Percentiles rank a stretch among this genome's conserved stretches.
Conservation (phyloP, 1,140 invertebrate species). For the Onthophagus taurus region DNA sequence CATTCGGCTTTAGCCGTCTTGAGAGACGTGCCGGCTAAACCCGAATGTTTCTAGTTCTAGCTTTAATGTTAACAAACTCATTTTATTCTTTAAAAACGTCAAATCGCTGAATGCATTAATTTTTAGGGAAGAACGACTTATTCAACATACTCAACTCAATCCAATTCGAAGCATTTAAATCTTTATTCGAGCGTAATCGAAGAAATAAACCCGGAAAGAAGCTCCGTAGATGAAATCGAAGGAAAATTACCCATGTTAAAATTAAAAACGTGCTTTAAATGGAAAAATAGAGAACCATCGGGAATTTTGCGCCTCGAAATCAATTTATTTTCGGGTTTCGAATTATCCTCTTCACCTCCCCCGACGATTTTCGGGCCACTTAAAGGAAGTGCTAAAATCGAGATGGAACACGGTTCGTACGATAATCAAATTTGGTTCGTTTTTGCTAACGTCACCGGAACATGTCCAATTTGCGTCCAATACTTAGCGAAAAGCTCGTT, state of each 20-base stretch:
- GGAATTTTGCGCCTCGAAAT: conserved; percentile 50
- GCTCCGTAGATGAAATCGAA: conserved; percentile 50
- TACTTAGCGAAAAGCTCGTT: conserved; percentile 46
- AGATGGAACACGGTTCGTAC: conserved; percentile 46
- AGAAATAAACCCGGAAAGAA: conserved; percentile 47
- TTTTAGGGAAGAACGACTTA: conserved; percentile 46
- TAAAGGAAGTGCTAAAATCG: conserved; percentile 42
- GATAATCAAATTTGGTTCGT: conserved; percentile 53
- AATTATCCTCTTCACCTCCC: conserved; percentile 36
- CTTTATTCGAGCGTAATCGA: conserved; percentile 49
- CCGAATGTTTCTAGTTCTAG: no score
- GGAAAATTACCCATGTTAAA: conserved; percentile 49
- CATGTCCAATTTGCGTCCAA: conserved; percentile 49
- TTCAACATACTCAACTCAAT: conserved; percentile 47
- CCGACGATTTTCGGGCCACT: conserved; percentile 39
- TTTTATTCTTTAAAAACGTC: background rate
- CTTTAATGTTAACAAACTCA: no score
- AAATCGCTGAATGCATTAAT: background rate
- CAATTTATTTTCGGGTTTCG: conserved; percentile 53
- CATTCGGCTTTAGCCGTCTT: no score
- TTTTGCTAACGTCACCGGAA: conserved; percentile 49
- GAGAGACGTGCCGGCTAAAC: no score
- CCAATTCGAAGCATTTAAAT: conserved; percentile 44
- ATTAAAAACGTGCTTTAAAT: conserved; percentile 52
- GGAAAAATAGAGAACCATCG: conserved; percentile 48